Base-by-base conservation (phyloP, 2,113 vertebrate genomes). In the Garra rufa region DNA sequence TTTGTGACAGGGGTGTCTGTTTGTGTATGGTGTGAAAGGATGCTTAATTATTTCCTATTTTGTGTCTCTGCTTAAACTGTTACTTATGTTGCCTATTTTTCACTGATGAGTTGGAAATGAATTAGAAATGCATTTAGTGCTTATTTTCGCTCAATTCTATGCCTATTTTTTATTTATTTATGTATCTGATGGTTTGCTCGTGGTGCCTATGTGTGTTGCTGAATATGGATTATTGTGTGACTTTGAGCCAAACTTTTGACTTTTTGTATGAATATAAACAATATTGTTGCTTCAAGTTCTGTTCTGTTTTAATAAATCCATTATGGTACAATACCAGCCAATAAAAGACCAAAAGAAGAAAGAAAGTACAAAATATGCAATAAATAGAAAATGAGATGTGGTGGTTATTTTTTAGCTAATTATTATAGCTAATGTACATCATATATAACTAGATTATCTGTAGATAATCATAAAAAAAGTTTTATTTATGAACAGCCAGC, bases 241-340 rank as follows among this genome's bases (percentile, higher is more conserved):
- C 6, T 71, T 34, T 73, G 61, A 26, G 28, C 46, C 44, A 61
- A 81, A 87, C 28, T 59, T 79, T 82, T 57, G 50, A 81, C 28
- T 84, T 80, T 87, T 85, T 84, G 78, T 85, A 87, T 77, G 73
- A 87, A 77, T 70, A 85, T 80, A 46, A 83, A 85, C 26, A 30
- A 50, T 19, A 6, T 21, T 59, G 76, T 74, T 71, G 70, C 57
- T 74, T 70, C 6, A 76, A 34, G 11, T 44, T 84, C 50, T 43
- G 24, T 38, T 26, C 52, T 50, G 61, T 59, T 63, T 63, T 24
- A 77, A 24, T 34, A 55, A 55, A 76, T 84, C 1, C 1, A 15
- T 28, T 34, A 55, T 3, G 26, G 21, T 19, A 43, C 10, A 48
- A 69, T 15, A 71, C 73, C 70, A 24, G 41, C n/a, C 21, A 67